Evolutionary conservation across 2,113 vertebrate genomes (phyloP).

Genomic region (Rostratula benghalensis): DNA sequence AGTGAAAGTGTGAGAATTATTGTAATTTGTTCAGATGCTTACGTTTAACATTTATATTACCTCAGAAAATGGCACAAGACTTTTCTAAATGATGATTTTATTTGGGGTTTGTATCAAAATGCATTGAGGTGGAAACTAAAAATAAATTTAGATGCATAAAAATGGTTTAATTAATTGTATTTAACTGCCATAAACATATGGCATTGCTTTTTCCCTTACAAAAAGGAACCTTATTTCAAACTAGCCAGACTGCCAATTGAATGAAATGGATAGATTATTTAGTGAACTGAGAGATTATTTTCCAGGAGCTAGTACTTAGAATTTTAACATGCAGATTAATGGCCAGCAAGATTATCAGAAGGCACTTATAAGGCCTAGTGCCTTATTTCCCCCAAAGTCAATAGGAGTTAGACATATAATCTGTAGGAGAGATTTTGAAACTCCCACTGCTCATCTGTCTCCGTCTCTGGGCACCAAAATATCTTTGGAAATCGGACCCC

Average conservation of each 20-base stretch:
- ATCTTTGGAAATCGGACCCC: neutral
- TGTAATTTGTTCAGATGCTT: neutral
- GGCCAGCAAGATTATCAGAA: neutral
- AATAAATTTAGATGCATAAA: neutral
- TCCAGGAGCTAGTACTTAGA: neutral
- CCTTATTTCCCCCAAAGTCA: slow-evolving; percentile 26
- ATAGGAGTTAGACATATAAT: slow-evolving; percentile 3
- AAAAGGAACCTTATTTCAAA: neutral
- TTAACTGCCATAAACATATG: neutral
- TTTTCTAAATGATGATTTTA: neutral
- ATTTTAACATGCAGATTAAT: neutral
- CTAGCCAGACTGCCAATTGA: neutral
- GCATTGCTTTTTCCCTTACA: neutral
- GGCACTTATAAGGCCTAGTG: neutral
- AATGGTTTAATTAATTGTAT: neutral
- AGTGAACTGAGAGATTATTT: neutral
- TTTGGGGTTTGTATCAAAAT: neutral
- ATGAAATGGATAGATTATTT: neutral
- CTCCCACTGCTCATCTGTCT: neutral
- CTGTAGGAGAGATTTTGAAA: slow-evolving; percentile 23
- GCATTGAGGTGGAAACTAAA: neutral
- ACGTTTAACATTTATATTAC: neutral
- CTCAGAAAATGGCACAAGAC: neutral
- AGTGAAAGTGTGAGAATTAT: neutral
- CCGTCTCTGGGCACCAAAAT: neutral